Base-by-base conservation (phyloP, 2,888 invertebrate species). In the Thereva unica region DNA sequence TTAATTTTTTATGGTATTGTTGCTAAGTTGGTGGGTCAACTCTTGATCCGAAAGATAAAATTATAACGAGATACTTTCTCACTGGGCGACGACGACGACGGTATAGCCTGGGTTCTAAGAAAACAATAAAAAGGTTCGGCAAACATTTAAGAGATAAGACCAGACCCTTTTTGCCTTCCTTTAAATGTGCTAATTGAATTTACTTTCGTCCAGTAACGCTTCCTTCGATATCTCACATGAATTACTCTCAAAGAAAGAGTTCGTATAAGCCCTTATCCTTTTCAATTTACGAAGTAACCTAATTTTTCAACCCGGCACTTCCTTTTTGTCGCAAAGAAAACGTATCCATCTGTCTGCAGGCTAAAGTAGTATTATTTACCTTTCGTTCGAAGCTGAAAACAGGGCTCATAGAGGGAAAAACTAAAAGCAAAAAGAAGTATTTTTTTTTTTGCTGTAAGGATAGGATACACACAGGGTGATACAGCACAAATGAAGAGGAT, bases 221-320 rank as follows among this genome's bases (percentile, higher is more conserved):
- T 47, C 49, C 49, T 41, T 37, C 47, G 34, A 40, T 47, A 12
- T 59, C 49, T 47, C 47, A 7, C 23, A 59, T 45, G 47, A 59
- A 59, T 37, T 59, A 38, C 49, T 47, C 59, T 35, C 54, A 44
- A 23, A 53, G 38, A 45, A 23, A 41, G 59, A 52, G 66, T 54
- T 67, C 49, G 45, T 54, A 53, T 61, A 61, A 67, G 41, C 67
- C 67, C 67, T 67, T 67, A 67, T 67, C 54, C 54, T 42, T 61
- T 41, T 47, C 61, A 67, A 67, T 67, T 67, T 53, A 54, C 10
- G 35, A 59, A 53, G 53, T 67, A 67, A 67, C 53, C 57, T 54
- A 67, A 57, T 67, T 67, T 67, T 53, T 67, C 67, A 61, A 44
- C 61, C 53, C 45, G 52, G 61, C 45, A 59, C 61, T 61, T 67